Evolutionary conservation across 2,797 vertebrate species (phyloP), one percentile per base, ranked within the genome.

Genomic region (Geotrypetes seraphini): DNA sequence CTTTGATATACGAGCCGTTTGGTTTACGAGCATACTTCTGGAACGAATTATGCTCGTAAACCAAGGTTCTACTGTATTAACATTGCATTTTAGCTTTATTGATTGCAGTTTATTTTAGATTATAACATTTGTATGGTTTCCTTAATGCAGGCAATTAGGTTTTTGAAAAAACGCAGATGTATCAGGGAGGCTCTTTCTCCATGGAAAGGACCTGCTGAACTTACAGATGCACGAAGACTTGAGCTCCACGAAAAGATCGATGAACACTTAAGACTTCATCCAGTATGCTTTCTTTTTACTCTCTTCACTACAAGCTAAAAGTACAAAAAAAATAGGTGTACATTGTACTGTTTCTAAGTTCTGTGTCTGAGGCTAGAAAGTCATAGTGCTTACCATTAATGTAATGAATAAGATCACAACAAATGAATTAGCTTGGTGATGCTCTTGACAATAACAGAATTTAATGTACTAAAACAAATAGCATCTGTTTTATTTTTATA

Each of bases 221-320:
- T 93, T 53, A 84, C 77, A 2, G 89, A 91, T 61, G 75, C 73
- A 38, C 73, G 49, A 30, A 86, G 85, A 64, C 48, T 51, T 7
- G 78, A 85, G 52, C 76, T 96, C 13, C 83, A 83, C 59, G 74
- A 70, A 47, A 79, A 81, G 71, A 81, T 92, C 56, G 84, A 95
- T 41, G 71, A 84, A 13, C 70, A 89, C 58, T 39, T 90, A 50
- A 60, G 61, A 47, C 63, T 65, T n/a, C 83, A 89, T 57, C 75
- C 78, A 22, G 93, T 97, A 59, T 69, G 80, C 75, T 22, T 18
- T 22, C n/a, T 21, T 12, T 20, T 42, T 5, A 25, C 4, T 13
- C 12, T 19, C 14, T 25, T 15, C 22, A 20, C 13, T n/a, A n/a
- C n/a, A n/a, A n/a, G 9, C 18, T 27, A 47, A 36, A 18, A 21